phyloP scores from a whole-genome alignment of 2,888 invertebrate species.

The Volucella inflata region DNA sequence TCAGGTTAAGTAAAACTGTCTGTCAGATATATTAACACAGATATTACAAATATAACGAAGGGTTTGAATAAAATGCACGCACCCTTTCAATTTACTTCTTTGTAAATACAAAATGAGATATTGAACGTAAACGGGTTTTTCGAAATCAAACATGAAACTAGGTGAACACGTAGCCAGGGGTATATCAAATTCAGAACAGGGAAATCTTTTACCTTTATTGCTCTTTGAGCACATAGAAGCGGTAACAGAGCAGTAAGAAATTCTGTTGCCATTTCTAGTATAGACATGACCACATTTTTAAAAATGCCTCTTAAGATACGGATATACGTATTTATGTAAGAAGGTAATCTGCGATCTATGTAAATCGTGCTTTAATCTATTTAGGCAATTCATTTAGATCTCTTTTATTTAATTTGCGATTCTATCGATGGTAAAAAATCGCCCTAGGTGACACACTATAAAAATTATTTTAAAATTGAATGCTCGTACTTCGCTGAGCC shows the following conservation, averaged over 20 bases:
- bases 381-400: constrained; percentile 28
- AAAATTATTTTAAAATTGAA: constrained; percentile 44
- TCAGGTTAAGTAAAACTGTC: constrained; percentile 61
- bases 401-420: constrained; percentile 35
- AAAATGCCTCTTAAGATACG: no score
- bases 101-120: constrained; percentile 18
- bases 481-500: constrained; percentile 7
- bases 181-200: constrained; percentile 19
- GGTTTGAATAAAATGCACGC: constrained; percentile 47
- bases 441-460: constrained; percentile 39
- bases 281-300: no score
- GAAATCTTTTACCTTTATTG: constrained; percentile 45
- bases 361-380: constrained; percentile 6
- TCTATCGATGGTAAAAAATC: constrained; percentile 44
- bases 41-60: constrained; percentile 55
- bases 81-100: constrained; percentile 38
- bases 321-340: no score
- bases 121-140: constrained; percentile 23
- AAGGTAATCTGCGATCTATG: no score
- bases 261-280: background rate
- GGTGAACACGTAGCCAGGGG: constrained; percentile 39
- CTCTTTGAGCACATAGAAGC: background rate
- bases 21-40: constrained; percentile 67
- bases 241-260: constrained; percentile 12
- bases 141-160: constrained; percentile 45